Conservation (phyloP, 2,888 invertebrate genomes). For the Neelides folsomi region DNA sequence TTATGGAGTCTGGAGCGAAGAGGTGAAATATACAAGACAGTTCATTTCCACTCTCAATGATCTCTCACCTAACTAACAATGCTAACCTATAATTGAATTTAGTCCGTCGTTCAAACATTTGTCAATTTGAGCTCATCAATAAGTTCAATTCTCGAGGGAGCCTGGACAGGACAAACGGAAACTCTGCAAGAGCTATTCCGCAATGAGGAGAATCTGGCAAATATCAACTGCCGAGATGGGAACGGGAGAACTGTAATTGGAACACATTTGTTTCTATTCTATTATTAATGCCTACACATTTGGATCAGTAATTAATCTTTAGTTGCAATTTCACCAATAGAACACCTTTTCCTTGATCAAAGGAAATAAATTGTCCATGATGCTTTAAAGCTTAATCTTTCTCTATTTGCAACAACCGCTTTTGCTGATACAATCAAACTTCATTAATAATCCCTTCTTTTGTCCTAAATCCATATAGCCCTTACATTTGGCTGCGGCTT, state of each 20-base stretch:
- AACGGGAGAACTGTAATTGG: conserved; percentile 8
- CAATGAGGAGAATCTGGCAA: background rate
- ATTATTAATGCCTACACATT: conserved; percentile 1
- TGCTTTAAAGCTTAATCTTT: too few species aligned
- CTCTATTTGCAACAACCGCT: too few species aligned
- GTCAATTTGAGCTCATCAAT: conserved; percentile 19
- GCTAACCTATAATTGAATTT: too few species aligned
- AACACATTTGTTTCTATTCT: too few species aligned
- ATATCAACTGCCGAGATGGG: conserved; percentile 4
- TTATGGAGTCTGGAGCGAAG: conserved; percentile 24
- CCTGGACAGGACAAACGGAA: conserved; percentile 20
- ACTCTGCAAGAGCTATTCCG: conserved; percentile 12
- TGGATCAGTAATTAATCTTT: conserved; percentile 2
- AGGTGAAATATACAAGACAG: conserved; percentile 6
- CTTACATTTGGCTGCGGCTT: conserved; percentile 22
- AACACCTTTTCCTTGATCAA: background rate
- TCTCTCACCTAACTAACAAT: too few species aligned
- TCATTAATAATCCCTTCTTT: too few species aligned
- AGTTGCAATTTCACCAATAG: background rate
- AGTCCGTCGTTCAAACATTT: conserved; percentile 14
- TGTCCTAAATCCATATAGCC: conserved; percentile 2
- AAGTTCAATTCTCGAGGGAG: conserved; percentile 22
- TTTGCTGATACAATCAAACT: too few species aligned
- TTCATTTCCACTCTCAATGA: conserved; percentile 5
- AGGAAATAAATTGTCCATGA: background rate